Evolutionary conservation across 2,113 vertebrate species (phyloP).

Genomic region (Nothocercus nigrocapillus): DNA sequence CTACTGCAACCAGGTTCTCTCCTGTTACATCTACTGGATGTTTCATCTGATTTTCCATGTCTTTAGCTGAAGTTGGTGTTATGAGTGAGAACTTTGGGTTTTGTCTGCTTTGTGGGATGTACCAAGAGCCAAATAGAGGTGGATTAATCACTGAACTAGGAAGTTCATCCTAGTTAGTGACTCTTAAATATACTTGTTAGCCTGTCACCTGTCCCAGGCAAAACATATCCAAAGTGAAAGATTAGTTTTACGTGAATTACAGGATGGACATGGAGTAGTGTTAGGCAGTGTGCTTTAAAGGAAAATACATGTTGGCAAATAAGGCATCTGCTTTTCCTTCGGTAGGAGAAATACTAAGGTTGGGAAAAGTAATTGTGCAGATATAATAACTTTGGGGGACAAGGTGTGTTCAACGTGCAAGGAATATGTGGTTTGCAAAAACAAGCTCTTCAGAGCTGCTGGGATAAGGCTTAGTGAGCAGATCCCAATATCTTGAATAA

Average conservation of each 20-base stretch:
- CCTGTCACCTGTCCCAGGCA: background rate
- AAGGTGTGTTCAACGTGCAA: background rate
- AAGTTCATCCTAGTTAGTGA: background rate
- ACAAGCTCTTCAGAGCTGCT: background rate
- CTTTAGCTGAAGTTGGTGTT: background rate
- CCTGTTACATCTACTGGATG: background rate
- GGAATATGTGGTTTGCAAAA: background rate
- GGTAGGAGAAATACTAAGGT: background rate
- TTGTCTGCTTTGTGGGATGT: background rate
- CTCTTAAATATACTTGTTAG: background rate
- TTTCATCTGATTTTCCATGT: background rate
- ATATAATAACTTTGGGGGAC: background rate
- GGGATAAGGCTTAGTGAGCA: background rate
- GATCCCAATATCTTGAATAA: background rate
- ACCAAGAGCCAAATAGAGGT: background rate
- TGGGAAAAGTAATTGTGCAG: background rate
- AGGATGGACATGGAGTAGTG: background rate
- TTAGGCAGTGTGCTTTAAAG: background rate
- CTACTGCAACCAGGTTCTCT: background rate
- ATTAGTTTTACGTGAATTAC: background rate
- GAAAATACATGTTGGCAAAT: background rate
- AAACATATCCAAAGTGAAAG: background rate
- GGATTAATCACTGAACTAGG: background rate
- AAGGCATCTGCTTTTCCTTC: background rate
- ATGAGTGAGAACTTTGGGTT: background rate